These are phyloP conservation scores for Erinaceus europaeus DNA, from an alignment of 2,113 vertebrate species.

Conservation along the genomic window DNA sequence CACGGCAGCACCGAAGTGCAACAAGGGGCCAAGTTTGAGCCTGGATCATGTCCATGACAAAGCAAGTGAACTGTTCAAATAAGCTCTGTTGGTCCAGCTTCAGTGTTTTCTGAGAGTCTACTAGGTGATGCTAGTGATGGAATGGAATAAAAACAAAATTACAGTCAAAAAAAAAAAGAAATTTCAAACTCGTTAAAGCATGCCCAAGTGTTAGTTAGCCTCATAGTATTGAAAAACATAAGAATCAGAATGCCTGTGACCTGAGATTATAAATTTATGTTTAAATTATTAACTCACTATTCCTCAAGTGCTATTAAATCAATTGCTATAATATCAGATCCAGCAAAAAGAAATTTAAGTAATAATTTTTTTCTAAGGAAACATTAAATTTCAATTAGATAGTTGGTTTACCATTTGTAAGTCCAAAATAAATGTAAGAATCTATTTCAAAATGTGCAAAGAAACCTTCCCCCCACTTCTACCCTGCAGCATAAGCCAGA, in stretches of 20 bases:
- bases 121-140: neutral
- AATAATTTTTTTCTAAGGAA: too few species aligned
- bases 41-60: too few species aligned
- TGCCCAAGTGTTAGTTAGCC: constrained; percentile 26
- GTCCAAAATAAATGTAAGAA: neutral
- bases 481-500: too few species aligned
- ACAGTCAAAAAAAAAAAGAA: too few species aligned
- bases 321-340: neutral
- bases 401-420: neutral
- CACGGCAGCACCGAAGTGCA: too few species aligned
- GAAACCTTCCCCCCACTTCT: neutral
- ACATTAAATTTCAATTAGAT: neutral
- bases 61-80: too few species aligned
- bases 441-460: constrained; percentile 25
- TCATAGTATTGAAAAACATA: constrained; percentile 47
- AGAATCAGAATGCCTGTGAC: constrained; percentile 27
- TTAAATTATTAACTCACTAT: constrained; percentile 45
- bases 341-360: constrained; percentile 14
- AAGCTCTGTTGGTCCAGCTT: too few species aligned
- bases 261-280: constrained; percentile 28
- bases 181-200: constrained; percentile 66
- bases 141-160: neutral
- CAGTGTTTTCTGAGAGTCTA: neutral
- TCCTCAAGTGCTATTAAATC: constrained; percentile 7
- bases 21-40: too few species aligned